Percentiles rank a stretch among this genome's conserved stretches.
These are phyloP conservation scores for Pristionchus mayeri DNA, from an alignment of 2,888 invertebrate species.

Conservation along the genomic window DNA sequence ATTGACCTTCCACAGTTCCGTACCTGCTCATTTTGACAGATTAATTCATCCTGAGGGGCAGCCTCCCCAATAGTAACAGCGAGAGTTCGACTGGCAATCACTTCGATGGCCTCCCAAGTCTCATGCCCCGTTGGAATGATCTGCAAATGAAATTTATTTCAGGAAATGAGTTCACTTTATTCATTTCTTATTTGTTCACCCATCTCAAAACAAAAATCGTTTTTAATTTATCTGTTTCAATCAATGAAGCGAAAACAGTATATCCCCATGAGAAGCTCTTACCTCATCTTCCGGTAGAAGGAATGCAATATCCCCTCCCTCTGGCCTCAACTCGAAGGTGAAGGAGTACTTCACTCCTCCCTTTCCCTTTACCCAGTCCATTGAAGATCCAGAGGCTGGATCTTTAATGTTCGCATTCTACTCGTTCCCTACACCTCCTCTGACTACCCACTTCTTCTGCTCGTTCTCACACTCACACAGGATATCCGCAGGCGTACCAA, in stretches of 20 bases:
- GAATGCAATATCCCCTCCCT: constrained; percentile 76
- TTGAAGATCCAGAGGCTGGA: constrained; percentile 71
- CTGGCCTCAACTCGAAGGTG: constrained; percentile 74
- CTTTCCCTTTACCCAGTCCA: constrained; percentile 76
- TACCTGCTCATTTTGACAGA: no score
- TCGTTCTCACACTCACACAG: constrained; percentile 58
- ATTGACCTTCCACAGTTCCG: no score
- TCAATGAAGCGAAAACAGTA: no score
- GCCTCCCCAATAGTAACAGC: no score
- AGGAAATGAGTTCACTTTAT: no score
- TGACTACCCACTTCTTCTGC: neutral
- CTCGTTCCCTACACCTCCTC: no score
- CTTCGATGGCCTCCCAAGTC: constrained; percentile 76
- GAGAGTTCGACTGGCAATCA: constrained; percentile 71
- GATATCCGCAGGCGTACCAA: constrained; percentile 76
- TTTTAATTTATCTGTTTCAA: no score
- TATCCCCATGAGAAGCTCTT: neutral
- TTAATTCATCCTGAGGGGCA: no score
- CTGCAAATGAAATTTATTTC: constrained; percentile 50
- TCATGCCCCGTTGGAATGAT: constrained; percentile 75
- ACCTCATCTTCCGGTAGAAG: constrained; percentile 73
- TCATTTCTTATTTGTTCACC: no score
- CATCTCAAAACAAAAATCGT: neutral
- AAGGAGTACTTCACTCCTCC: constrained; percentile 75
- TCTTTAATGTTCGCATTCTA: constrained; percentile 54